Percentiles rank a stretch among this genome's conserved stretches.
phyloP scores from a whole-genome alignment of 2,113 vertebrate species.

The Neotragus moschatus region DNA sequence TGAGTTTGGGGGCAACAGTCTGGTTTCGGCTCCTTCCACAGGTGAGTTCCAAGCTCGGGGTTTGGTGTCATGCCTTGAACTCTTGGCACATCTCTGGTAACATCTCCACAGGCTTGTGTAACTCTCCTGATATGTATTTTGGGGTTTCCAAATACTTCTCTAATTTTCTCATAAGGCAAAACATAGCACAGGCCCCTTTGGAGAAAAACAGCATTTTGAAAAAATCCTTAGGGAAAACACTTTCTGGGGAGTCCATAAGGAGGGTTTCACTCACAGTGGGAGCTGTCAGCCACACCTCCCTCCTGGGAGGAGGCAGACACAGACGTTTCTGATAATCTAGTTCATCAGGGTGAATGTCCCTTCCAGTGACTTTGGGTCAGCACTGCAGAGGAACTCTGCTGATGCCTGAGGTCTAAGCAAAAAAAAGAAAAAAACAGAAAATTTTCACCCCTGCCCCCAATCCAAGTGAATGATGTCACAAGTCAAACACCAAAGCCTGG shows the following conservation, averaged over 20 bases:
- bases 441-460: rapidly evolving
- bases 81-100: constrained; percentile 29
- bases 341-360: background rate
- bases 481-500: background rate
- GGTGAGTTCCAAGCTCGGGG: background rate
- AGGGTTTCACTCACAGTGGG: background rate
- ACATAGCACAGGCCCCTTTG: background rate
- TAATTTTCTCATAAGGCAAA: constrained; percentile 28
- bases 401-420: background rate
- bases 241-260: background rate
- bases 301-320: background rate
- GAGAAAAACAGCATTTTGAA: background rate
- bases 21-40: rapidly evolving
- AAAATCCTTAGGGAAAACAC: background rate
- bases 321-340: background rate
- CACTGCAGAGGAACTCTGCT: background rate
- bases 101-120: background rate
- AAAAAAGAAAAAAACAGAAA: background rate
- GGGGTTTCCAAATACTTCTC: constrained; percentile 3
- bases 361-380: background rate
- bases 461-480: background rate
- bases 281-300: rapidly evolving
- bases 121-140: background rate
- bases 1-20: rapidly evolving
- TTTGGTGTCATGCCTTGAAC: background rate